phyloP scores from a whole-genome alignment of 2,888 invertebrate genomes.

The Alitta virens region DNA sequence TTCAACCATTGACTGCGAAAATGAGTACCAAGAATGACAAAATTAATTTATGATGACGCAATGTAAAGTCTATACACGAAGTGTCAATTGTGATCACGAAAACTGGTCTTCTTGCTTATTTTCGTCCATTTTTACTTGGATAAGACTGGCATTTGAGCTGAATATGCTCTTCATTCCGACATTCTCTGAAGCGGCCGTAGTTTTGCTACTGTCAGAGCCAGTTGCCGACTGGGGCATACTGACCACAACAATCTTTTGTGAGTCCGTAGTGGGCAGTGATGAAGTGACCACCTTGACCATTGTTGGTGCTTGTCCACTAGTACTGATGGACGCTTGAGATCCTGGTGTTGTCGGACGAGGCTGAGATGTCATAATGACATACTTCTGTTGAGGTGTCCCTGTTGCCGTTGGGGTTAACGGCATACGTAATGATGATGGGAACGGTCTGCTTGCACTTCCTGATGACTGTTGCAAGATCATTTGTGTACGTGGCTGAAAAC shows the following conservation, averaged over 20 bases:
- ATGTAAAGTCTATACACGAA: too few relatives aligned
- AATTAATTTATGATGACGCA: too few relatives aligned
- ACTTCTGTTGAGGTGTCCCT: conserved; percentile 38
- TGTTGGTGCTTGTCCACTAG: conserved; percentile 4
- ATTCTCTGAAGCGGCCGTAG: conserved; percentile 10
- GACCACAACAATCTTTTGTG: conserved; percentile 41
- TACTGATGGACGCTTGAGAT: conserved; percentile 4
- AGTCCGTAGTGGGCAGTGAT: conserved; percentile 4
- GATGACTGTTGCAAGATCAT: conserved; percentile 15
- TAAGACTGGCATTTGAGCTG: background rate
- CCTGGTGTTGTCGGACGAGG: conserved; percentile 28
- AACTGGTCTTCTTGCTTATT: too few relatives aligned
- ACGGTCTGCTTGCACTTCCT: background rate
- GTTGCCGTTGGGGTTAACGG: conserved; percentile 31
- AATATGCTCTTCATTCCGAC: conserved; percentile 39
- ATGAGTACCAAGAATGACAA: too few relatives aligned
- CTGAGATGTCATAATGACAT: conserved; percentile 47
- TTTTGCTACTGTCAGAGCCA: conserved; percentile 4
- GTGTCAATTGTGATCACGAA: too few relatives aligned
- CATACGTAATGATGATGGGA: conserved; percentile 18
- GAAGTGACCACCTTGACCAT: conserved; percentile 21
- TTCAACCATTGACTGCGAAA: too few relatives aligned
- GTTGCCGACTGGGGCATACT: conserved; percentile 31
- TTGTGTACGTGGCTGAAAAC: conserved; percentile 11
- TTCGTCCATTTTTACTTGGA: too few relatives aligned